Base-by-base conservation (phyloP, 2,113 vertebrate species). In the Forbesichthys papilliferus region DNA sequence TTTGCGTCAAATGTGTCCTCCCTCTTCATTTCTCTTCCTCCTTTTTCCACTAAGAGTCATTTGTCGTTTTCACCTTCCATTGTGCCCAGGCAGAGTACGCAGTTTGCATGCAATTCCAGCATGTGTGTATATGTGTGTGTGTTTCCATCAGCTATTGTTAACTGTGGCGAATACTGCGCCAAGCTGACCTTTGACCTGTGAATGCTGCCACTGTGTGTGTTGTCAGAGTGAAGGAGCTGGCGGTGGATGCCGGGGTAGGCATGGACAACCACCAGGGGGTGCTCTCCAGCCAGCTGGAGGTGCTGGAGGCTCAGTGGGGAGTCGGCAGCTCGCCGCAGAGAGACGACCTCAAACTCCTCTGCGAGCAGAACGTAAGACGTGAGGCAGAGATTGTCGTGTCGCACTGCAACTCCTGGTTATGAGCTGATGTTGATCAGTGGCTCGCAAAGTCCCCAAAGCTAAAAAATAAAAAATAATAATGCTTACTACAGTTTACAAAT, bases 311-410 rank as follows among this genome's bases (percentile, higher is more conserved):
- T 2, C 95, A 98, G 87, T 98, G 97, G 98, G 97, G 94, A n/a
- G 94, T 98, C 33, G 97, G 96, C 1, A 98, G 96, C 84, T 99
- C 98, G 66, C 97, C 97, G 49, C 97, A 98, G 84, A 95, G 96
- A 68, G 98, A 99, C 78, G 98, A 99, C 84, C 94, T 99, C 71
- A 99, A 99, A 89, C 93, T 99, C 75, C 96, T 99, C 69, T 99
- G 97, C 88, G 97, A 99, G 86, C 98, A 98, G 90, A 99, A 99
- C 0, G 97, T 99, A 88, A 95, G 96, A 91, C 36, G 11, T 20
- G 13, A 14, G 51, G 27, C 34, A 56, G 9, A 11, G 27, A 42
- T 27, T 27, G 27, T 27, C 27, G 2, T 27, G 20, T 20, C 20
- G 20, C 20, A 20, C 20, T 20, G 20, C 20, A 20, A 20, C 20